phyloP scores from a whole-genome alignment of 2,888 invertebrate genomes.

The Chloroclysta siterata region DNA sequence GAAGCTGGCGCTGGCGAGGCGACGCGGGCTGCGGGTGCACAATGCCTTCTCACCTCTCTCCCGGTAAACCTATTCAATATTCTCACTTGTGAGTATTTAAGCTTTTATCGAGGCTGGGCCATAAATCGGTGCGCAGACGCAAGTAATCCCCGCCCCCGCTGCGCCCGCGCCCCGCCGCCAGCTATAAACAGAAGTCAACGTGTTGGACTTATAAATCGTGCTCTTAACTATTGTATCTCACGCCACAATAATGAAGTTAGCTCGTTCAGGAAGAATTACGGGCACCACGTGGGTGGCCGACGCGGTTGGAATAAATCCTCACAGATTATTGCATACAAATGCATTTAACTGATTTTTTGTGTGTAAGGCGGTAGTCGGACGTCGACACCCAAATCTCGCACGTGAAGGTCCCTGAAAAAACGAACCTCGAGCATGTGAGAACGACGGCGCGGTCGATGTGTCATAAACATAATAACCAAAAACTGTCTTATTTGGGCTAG shows the following conservation, averaged over 20 bases:
- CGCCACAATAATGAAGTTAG: slow-evolving; percentile 85
- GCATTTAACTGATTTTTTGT: slow-evolving; percentile 75
- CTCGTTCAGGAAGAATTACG: slow-evolving; percentile 83
- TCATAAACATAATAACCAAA: background rate
- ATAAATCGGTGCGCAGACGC: slow-evolving; percentile 82
- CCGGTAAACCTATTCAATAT: slow-evolving; percentile 69
- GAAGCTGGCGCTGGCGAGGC: background rate
- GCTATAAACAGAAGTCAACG: slow-evolving; percentile 85
- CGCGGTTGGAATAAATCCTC: slow-evolving; percentile 73
- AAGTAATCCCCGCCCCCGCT: slow-evolving; percentile 79
- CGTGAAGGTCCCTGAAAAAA: slow-evolving; percentile 77
- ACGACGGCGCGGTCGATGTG: background rate
- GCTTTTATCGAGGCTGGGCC: slow-evolving; percentile 81
- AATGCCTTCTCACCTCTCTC: slow-evolving; percentile 41
- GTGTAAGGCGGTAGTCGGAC: slow-evolving; percentile 62
- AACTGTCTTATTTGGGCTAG: background rate
- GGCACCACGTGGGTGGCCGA: slow-evolving; percentile 82
- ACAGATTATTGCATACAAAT: slow-evolving; percentile 78
- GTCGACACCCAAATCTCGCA: slow-evolving; percentile 66
- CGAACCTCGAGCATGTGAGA: slow-evolving; percentile 52
- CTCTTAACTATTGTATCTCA: slow-evolving; percentile 85
- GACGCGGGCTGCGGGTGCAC: slow-evolving; percentile 25
- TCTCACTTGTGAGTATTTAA: slow-evolving; percentile 80
- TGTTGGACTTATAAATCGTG: slow-evolving; percentile 84
- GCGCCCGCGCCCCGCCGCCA: slow-evolving; percentile 71